A percentile compares a stretch with the other conserved stretches of the same genome.
phyloP scores from a whole-genome alignment of 2,888 invertebrate species.

The Cartodere bifasciata region DNA sequence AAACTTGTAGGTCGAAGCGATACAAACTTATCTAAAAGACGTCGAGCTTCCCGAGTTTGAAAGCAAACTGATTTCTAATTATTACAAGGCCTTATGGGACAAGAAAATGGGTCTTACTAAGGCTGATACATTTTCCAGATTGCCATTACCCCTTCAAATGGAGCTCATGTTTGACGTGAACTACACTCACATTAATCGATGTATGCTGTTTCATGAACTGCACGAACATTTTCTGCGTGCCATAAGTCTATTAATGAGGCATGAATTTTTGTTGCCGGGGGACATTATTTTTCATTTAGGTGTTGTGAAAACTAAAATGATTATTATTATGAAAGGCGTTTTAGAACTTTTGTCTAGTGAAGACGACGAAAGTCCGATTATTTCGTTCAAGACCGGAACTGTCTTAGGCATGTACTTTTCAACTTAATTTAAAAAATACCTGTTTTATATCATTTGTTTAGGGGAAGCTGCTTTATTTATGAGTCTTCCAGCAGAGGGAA shows the following conservation, averaged over 20 bases:
- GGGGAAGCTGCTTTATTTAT: constrained; percentile 35
- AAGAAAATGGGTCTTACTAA: constrained; percentile 40
- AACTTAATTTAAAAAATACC: too few species aligned
- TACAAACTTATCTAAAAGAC: too few species aligned
- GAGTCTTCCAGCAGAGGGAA: constrained; percentile 40
- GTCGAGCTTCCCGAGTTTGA: too few species aligned
- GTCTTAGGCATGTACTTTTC: too few species aligned
- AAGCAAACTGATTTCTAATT: too few species aligned
- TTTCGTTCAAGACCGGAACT: constrained; percentile 39
- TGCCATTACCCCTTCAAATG: constrained; percentile 40
- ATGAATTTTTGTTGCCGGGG: constrained; percentile 41
- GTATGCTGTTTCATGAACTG: constrained; percentile 39
- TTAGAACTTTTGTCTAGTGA: constrained; percentile 42
- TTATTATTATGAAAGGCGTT: constrained; percentile 39
- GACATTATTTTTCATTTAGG: constrained; percentile 40
- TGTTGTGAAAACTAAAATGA: constrained; percentile 41
- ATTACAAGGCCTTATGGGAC: constrained; percentile 41
- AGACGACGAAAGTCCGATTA: constrained; percentile 42
- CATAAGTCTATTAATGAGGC: constrained; percentile 39
- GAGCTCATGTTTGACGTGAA: constrained; percentile 42
- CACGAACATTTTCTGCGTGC: constrained; percentile 41
- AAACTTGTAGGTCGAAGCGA: too few species aligned
- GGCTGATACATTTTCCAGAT: constrained; percentile 33
- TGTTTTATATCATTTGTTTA: too few species aligned
- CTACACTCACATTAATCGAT: constrained; percentile 39